phyloP scores from a whole-genome alignment of 2,113 vertebrate species.

The Bambusicola thoracicus region DNA sequence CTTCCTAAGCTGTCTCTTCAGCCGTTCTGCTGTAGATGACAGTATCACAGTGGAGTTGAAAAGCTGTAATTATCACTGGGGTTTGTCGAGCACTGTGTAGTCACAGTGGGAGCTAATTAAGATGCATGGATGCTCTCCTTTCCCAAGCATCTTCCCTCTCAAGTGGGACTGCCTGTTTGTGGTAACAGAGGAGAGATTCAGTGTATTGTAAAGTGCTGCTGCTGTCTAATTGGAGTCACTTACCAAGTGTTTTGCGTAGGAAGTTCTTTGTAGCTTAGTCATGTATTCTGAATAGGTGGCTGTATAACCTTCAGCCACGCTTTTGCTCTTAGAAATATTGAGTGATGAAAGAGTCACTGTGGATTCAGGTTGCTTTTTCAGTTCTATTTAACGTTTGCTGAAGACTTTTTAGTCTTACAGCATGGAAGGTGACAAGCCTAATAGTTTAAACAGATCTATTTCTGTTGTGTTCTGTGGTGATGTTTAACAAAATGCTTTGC shows the following conservation, averaged over 20 bases:
- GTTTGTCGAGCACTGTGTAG: neutral
- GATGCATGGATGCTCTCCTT: neutral
- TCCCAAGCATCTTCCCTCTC: neutral
- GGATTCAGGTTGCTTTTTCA: neutral
- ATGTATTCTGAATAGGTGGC: neutral
- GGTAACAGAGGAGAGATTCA: neutral
- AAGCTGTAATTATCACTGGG: neutral
- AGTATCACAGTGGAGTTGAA: neutral
- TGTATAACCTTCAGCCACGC: neutral
- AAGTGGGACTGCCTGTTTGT: neutral
- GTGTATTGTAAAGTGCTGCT: neutral
- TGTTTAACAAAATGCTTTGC: neutral
- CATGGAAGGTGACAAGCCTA: neutral
- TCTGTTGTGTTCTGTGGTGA: neutral
- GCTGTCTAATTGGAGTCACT: neutral
- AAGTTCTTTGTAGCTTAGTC: neutral
- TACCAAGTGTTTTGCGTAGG: neutral
- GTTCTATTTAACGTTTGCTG: neutral
- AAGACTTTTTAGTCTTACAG: neutral
- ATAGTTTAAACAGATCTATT: neutral
- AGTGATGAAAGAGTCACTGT: neutral
- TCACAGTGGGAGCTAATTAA: neutral
- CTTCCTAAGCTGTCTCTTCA: neutral
- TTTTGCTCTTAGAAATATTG: neutral
- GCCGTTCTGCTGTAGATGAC: neutral